These are phyloP conservation scores for Hyles euphorbiae DNA, from an alignment of 1,140 invertebrate genomes.

Conservation along the genomic window DNA sequence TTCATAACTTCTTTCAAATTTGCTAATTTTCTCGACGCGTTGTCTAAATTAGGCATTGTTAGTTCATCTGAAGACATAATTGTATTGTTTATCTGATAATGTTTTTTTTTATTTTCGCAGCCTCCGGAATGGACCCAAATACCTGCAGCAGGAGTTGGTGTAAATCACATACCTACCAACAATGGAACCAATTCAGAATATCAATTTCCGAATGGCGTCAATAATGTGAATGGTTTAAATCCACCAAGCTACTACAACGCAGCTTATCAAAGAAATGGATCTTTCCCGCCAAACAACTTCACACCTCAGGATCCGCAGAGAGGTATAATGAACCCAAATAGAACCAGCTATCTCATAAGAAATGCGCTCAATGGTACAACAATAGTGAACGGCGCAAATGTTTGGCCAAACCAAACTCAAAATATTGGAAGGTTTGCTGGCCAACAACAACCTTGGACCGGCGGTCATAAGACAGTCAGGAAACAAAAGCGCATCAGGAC, in stretches of 20 bases:
- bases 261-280: conserved; percentile 6
- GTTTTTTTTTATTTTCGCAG: conserved; percentile 15
- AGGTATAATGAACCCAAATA: background rate
- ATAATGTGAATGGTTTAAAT: background rate
- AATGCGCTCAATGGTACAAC: conserved; percentile 2
- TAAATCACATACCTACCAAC: conserved; percentile 9
- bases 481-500: conserved; percentile 86
- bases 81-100: background rate
- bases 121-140: conserved; percentile 11
- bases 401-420: conserved; percentile 5
- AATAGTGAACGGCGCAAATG: background rate
- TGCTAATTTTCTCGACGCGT: background rate
- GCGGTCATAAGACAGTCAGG: conserved; percentile 15
- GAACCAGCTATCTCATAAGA: background rate
- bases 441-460: background rate
- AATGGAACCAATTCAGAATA: conserved; percentile 4
- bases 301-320: conserved; percentile 1
- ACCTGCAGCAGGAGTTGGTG: background rate
- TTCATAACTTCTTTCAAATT: background rate
- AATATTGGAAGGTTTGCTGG: conserved; percentile 6
- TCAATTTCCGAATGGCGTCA: conserved; percentile 2
- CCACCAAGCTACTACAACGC: conserved; percentile 9
- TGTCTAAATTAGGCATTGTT: background rate
- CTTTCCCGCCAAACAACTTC: background rate
- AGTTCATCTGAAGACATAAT: background rate